Percentiles rank a stretch among this genome's conserved stretches.
phyloP scores from a whole-genome alignment of 2,113 vertebrate genomes.

The Alouatta palliata region DNA sequence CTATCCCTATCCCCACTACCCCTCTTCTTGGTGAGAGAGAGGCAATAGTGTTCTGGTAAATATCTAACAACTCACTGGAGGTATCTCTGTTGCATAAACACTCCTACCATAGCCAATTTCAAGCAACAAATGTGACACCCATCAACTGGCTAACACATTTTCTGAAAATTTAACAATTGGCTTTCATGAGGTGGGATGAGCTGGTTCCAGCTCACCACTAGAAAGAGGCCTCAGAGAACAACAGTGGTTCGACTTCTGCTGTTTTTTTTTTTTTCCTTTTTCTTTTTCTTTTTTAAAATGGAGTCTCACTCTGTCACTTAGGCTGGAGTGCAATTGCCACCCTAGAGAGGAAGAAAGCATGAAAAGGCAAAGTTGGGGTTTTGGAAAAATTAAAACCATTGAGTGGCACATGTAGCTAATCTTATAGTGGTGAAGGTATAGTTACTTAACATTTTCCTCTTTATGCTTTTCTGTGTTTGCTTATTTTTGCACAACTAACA shows the following conservation, averaged over 20 bases:
- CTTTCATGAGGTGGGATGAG: background rate
- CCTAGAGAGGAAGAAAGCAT: background rate
- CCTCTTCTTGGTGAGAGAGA: background rate
- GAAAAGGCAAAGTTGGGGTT: background rate
- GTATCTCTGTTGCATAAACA: background rate
- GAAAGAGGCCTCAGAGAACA: background rate
- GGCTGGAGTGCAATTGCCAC: background rate
- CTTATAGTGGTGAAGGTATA: background rate
- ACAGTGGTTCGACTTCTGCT: background rate
- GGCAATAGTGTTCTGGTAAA: background rate
- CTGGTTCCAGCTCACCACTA: background rate
- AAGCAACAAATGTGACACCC: background rate
- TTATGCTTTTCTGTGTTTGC: background rate
- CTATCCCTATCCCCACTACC: background rate
- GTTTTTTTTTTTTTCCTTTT: no score
- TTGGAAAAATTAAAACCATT: conserved; percentile 18
- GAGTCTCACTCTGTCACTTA: background rate
- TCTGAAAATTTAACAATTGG: conserved; percentile 18
- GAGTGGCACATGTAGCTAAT: background rate
- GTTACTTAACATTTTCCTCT: conserved; percentile 31
- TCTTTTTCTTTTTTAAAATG: no score
- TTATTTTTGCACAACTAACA: background rate
- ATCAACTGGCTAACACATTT: background rate
- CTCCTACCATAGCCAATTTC: background rate
- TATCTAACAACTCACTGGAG: background rate